Percentiles rank a stretch among this genome's conserved stretches.
phyloP scores from a whole-genome alignment of 1,140 invertebrate species.

The Gonatopus flavifemur region DNA sequence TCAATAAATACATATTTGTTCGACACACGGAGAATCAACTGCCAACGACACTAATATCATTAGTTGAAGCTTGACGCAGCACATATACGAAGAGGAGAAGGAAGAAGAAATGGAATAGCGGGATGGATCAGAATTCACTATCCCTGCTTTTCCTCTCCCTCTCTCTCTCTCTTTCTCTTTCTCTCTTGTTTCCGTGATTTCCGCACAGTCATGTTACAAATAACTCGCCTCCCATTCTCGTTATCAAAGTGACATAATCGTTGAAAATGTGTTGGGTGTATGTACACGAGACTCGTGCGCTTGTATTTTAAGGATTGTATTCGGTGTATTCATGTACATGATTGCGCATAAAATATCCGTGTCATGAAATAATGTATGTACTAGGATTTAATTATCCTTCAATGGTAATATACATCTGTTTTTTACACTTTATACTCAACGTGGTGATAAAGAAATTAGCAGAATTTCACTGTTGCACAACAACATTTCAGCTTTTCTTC shows the following conservation, averaged over 20 bases:
- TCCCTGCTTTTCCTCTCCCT: conserved; percentile 27
- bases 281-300: background rate
- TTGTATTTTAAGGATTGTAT: too few relatives aligned
- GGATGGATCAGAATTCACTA: conserved; percentile 1
- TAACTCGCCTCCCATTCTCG: conserved; percentile 48
- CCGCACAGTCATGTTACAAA: conserved; percentile 54
- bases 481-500: too few relatives aligned
- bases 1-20: conserved; percentile 52
- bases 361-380: conserved; percentile 21
- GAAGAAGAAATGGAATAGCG: background rate
- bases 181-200: conserved; percentile 43
- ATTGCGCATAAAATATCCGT: conserved; percentile 3
- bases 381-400: conserved; percentile 36
- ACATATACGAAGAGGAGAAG: background rate
- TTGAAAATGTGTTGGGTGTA: conserved; percentile 11
- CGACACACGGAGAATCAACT: conserved; percentile 38
- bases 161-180: too few relatives aligned
- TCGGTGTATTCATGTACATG: background rate
- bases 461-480: too few relatives aligned
- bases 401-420: too few relatives aligned
- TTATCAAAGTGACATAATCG: conserved; percentile 53
- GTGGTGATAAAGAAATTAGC: too few relatives aligned
- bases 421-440: too few relatives aligned
- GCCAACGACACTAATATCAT: conserved; percentile 48
- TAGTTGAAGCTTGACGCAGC: conserved; percentile 33